Base-by-base conservation (phyloP, 2,888 invertebrate genomes). In the Drepanosiphum platanoidis region DNA sequence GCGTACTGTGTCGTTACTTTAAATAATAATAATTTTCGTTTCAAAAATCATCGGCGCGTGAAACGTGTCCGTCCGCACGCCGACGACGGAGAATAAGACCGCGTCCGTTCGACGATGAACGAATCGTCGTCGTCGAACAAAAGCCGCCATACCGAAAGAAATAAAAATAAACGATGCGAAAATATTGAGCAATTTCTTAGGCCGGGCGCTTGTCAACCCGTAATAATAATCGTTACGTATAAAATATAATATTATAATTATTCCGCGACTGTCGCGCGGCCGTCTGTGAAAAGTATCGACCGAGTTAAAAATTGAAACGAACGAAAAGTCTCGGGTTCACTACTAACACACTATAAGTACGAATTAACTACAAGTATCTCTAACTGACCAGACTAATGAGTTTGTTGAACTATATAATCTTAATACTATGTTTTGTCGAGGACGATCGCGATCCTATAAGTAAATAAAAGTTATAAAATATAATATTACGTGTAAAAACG, bases 351-450 rank as follows among this genome's bases (percentile, higher is more conserved):
- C n/a, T 61, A 68, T 68, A 68, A 18, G 34, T 32, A 68, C 4
- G 34, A 7, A 34, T 68, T 34, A 68, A 34, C 32, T 18, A 13
- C 11, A 71, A 71, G 27, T 27, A 71, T 71, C 42, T 52, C 74
- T 74, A 81, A 81, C 71, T 81, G 71, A 81, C 71, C 81, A 81
- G 81, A 81, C 81, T 68, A 80, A 80, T n/a, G 18, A 64, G 30
- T 8, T 78, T 39, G 78, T 78, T 36, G 39, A 64, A 78, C 39
- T 78, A 78, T 78, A 78, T 27, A 39, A 64, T 30, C 22, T 22
- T 78, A 78, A 61, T 61, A 22, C 8, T 61, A 39, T 78, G 30
- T 78, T 36, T 66, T 30, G 32, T 78, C 64, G 39, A 66, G 64
- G 39, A 66, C 30, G 30, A 64, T 52, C 15, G n/a, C 7, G 39